These are phyloP conservation scores for Eilema caniola DNA, from an alignment of 2,888 invertebrate genomes.

Conservation along the genomic window DNA sequence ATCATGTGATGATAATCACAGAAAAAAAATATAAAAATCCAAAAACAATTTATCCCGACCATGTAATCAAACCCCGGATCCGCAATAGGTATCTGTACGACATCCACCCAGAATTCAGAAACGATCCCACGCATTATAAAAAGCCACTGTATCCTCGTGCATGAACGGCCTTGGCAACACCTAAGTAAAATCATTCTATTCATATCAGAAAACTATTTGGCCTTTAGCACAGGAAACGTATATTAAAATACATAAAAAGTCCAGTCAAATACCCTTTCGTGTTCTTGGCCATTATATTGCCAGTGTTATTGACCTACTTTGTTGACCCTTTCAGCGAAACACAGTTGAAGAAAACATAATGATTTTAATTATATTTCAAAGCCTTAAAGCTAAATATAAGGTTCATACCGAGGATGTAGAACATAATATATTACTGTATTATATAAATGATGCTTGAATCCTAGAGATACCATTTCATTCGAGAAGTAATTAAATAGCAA, in stretches of 20 bases:
- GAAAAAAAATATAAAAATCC: neutral
- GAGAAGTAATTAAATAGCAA: neutral
- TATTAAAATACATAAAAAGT: constrained; percentile 22
- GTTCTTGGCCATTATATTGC: constrained; percentile 8
- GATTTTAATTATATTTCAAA: constrained; percentile 20
- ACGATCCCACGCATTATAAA: neutral
- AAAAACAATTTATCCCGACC: neutral
- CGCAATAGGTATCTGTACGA: neutral
- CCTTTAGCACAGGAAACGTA: constrained; percentile 20
- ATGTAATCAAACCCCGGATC: neutral
- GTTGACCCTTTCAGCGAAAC: constrained; percentile 17
- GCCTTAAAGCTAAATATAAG: constrained; percentile 6
- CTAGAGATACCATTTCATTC: neutral
- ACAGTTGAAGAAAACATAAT: constrained; percentile 18
- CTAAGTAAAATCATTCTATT: constrained; percentile 14
- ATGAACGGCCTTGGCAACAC: constrained; percentile 6
- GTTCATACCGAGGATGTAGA: neutral
- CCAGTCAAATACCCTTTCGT: constrained; percentile 21
- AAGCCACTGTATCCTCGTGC: neutral
- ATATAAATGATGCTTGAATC: too few species aligned
- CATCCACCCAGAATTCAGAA: neutral
- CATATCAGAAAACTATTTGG: constrained; percentile 19
- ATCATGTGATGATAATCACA: too few species aligned
- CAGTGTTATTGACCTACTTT: constrained; percentile 23
- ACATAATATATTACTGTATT: neutral